Percentiles rank a stretch among this genome's conserved stretches.
Evolutionary conservation across 2,113 vertebrate genomes (phyloP).

Genomic region (Phalacrocorax aristotelis): DNA sequence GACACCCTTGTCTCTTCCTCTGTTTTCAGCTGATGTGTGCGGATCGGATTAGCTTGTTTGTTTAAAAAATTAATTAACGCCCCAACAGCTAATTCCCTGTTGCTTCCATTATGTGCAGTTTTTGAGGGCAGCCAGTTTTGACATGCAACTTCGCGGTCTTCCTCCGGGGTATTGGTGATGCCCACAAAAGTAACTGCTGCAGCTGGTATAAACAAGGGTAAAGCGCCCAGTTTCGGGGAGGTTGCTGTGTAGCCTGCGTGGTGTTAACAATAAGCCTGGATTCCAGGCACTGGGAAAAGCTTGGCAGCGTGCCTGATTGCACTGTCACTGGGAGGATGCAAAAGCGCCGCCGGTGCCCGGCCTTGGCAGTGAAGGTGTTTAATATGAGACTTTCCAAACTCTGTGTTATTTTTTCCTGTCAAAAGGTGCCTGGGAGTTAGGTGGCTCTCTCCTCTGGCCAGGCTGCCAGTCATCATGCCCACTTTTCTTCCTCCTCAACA

Average conservation of each 20-base stretch:
- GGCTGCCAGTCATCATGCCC: neutral
- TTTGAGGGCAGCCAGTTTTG: neutral
- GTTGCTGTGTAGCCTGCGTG: rapidly evolving
- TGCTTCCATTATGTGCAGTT: neutral
- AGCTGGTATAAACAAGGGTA: neutral
- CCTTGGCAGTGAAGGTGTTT: neutral
- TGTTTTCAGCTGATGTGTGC: neutral
- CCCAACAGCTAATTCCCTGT: neutral
- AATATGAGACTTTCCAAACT: neutral
- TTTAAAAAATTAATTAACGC: neutral
- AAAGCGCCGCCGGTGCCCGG: rapidly evolving
- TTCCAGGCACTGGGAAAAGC: too few relatives aligned
- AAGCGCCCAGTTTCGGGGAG: rapidly evolving
- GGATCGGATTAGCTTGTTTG: neutral
- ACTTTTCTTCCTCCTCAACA: neutral
- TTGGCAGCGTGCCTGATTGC: neutral
- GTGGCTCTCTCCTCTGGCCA: too few relatives aligned
- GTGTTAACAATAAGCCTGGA: rapidly evolving
- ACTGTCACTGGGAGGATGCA: neutral
- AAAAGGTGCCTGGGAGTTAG: too few relatives aligned
- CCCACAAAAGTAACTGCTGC: neutral
- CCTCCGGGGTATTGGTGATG: neutral
- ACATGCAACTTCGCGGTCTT: rapidly evolving
- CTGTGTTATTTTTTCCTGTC: neutral
- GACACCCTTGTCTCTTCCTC: neutral